Evolutionary conservation across 2,797 vertebrate genomes (phyloP), one percentile per base, ranked within the genome.

Genomic region (Huso huso): DNA sequence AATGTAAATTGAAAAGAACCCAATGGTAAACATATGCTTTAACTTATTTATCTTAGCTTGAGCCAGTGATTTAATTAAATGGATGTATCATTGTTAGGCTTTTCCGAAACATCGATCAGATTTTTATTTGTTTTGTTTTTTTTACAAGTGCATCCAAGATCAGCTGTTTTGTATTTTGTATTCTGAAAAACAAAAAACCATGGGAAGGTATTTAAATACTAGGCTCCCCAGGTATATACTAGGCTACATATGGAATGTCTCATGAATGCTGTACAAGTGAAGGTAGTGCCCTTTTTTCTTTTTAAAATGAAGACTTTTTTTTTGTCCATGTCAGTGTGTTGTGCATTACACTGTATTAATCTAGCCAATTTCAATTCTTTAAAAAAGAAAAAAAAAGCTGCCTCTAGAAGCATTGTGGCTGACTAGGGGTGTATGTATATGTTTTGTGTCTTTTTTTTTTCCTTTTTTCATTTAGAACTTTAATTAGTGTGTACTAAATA

Each of bases 401-500:
- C 80, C 77, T 78, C 77, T 73, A 69, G 74, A 82, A 75, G 78
- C 82, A 79, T 77, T 58, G 83, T 82, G 81, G 81, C 79, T 81
- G 79, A 79, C 71, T 79, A 78, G 84, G 87, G 79, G 86, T 71
- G 85, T 68, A 81, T 88, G 87, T 86, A 74, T 85, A 84, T 87
- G 76, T 87, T 2, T 37, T 37, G 75, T 77, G 74, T 74, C 76
- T 75, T 76, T 87, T 87, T 90, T 77, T 84, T 90, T 88, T 75
- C 84, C 84, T 86, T 74, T 83, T 87, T 88, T 82, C 77, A 85
- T 86, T 77, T 84, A 86, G 88, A 80, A 85, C 90, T 90, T 37
- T 86, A 82, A 87, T 81, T 87, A 85, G 88, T 84, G 86, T 86
- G 85, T 89, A 86, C 76, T 85, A 87, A 81, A 76, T 88, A 90